Evolutionary conservation across 2,113 vertebrate genomes (phyloP).

Genomic region (Nycticryphes semicollaris): DNA sequence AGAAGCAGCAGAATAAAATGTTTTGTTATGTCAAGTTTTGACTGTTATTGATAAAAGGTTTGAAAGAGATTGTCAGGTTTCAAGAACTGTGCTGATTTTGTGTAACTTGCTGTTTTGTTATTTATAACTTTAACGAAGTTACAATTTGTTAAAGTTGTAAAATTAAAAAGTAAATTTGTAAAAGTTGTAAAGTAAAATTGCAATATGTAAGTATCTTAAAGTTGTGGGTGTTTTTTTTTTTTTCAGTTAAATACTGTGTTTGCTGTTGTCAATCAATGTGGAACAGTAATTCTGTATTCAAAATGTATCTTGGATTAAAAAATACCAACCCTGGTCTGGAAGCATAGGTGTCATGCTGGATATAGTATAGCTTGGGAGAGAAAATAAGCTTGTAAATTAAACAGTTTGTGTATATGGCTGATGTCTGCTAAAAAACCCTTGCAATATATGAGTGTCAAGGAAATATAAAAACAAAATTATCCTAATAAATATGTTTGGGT

Average conservation of each 20-base stretch:
- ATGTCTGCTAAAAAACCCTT: neutral
- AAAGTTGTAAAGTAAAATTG: neutral
- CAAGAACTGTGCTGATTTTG: neutral
- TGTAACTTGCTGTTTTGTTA: neutral
- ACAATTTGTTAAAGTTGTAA: too few relatives aligned
- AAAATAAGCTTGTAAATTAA: neutral
- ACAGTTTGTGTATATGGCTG: neutral
- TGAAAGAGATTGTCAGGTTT: neutral
- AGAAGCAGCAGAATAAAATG: neutral
- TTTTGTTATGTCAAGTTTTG: neutral
- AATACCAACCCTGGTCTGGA: neutral
- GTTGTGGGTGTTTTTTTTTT: neutral
- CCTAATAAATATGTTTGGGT: neutral
- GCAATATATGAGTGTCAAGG: neutral
- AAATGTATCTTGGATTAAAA: neutral
- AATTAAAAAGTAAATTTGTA: too few relatives aligned
- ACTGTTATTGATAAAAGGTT: neutral
- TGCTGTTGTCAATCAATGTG: neutral
- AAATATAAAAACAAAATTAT: neutral
- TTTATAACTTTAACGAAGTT: neutral
- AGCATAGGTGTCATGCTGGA: neutral
- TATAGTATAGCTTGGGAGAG: neutral
- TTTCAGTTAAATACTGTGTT: neutral
- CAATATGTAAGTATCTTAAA: neutral
- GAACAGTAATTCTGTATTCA: neutral